These are phyloP conservation scores for Leptopilina boulardi DNA, from an alignment of 1,140 invertebrate genomes.

Conservation along the genomic window DNA sequence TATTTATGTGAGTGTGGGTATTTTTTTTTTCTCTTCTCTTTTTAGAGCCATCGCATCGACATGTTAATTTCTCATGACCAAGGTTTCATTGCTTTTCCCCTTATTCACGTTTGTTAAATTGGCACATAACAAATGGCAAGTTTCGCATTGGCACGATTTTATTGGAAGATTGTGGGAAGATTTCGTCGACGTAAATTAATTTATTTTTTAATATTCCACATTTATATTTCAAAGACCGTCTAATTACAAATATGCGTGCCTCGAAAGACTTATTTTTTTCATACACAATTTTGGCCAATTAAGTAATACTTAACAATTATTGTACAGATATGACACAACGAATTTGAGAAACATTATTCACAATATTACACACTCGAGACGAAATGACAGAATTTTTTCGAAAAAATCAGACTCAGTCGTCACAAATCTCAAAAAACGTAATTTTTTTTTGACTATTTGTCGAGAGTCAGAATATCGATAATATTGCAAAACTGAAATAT, in stretches of 20 bases:
- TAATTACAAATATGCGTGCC: neutral
- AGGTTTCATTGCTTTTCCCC: conserved; percentile 32
- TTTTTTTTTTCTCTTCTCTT: conserved; percentile 19
- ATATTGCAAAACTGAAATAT: neutral
- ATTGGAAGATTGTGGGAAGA: conserved; percentile 51
- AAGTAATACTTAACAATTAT: conserved; percentile 26
- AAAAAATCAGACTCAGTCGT: neutral
- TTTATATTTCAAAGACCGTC: neutral
- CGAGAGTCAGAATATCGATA: neutral
- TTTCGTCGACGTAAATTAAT: conserved; percentile 26
- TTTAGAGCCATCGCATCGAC: neutral
- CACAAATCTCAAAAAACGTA: neutral
- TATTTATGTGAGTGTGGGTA: conserved; percentile 8
- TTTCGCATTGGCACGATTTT: conserved; percentile 70
- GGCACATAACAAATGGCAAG: conserved; percentile 74
- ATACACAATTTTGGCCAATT: conserved; percentile 5
- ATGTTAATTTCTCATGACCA: neutral
- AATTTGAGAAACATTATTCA: conserved; percentile 23
- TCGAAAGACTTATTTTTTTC: neutral
- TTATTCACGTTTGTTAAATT: conserved; percentile 55
- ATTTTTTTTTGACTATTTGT: neutral
- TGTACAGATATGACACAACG: conserved; percentile 23
- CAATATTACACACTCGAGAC: neutral
- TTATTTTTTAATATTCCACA: neutral
- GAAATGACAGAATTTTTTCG: neutral